Evolutionary conservation across 1,140 invertebrate species (phyloP).

Genomic region (Camponotus pennsylvanicus): DNA sequence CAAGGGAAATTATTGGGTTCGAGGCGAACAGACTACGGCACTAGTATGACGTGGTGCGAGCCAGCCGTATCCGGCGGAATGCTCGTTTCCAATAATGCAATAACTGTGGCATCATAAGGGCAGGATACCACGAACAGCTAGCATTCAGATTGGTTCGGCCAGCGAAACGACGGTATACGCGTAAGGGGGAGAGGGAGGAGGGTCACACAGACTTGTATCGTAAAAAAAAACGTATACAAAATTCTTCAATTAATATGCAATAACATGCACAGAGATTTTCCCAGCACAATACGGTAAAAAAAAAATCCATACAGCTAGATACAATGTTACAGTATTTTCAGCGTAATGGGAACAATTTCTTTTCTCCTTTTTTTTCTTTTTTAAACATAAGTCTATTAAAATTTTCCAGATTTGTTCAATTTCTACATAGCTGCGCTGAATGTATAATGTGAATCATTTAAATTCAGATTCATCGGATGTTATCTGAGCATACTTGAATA

Average conservation of each 20-base stretch:
- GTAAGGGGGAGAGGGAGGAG: neutral
- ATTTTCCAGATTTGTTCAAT: constrained; percentile 37
- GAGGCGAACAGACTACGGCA: constrained; percentile 47
- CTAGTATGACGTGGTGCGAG: constrained; percentile 58
- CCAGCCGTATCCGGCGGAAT: constrained; percentile 69
- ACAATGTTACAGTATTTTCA: constrained; percentile 32
- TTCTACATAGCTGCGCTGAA: constrained; percentile 3
- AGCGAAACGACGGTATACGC: constrained; percentile 38
- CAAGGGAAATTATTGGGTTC: constrained; percentile 65
- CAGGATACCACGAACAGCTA: constrained; percentile 74
- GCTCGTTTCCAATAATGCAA: constrained; percentile 74
- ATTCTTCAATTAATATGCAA: constrained; percentile 60
- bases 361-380: neutral
- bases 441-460: constrained; percentile 24
- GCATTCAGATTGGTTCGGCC: constrained; percentile 72
- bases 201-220: neutral
- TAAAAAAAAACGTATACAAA: constrained; percentile 34
- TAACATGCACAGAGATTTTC: constrained; percentile 28
- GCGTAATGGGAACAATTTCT: constrained; percentile 21
- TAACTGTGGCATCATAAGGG: constrained; percentile 76
- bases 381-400: constrained; percentile 15
- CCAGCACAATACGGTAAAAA: constrained; percentile 20
- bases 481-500: neutral
- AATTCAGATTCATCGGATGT: constrained; percentile 9
- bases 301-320: constrained; percentile 1